Evolutionary conservation across 1,140 invertebrate species (phyloP), one percentile per base, ranked within the genome.

Genomic region (Notospermus geniculatus): DNA sequence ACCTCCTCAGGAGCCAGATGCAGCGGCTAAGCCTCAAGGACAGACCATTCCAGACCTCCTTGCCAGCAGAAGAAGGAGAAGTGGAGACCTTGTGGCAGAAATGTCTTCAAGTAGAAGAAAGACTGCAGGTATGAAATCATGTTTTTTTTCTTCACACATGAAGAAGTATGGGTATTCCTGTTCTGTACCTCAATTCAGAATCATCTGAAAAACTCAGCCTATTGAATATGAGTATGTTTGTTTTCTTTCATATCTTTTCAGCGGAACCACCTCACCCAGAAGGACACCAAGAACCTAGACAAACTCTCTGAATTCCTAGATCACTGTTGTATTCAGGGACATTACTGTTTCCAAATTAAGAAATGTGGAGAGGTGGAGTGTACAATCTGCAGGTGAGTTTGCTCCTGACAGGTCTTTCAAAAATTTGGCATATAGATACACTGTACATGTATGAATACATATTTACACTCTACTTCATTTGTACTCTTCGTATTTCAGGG

Each of bases 1-100:
- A 50, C 46, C n/a, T 27, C n/a, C 46, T 50, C n/a, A 50, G n/a
- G 19, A 50, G 46, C 46, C 46, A 50, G 25, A 50, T 50, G 46
- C n/a, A 27, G 25, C 5, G 46, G 9, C n/a, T 50, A 9, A 50
- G 46, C 46, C 46, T 50, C 19, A 50, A 50, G n/a, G 46, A 50
- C n/a, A 50, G 25, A 50, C 5, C 46, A n/a, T 50, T 50, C 46
- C n/a, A 50, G 46, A 50, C 46, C 4, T 50, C n/a, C 25, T n/a
- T 23, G 25, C 46, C 46, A 23, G 46, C 46, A 19, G 25, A 27
- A 23, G 46, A 50, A 23, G 46, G 25, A 23, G 46, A 50, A 50
- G 19, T 50, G n/a, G 46, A 50, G 46, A 23, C 46, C n/a, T 27
- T 50, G 46, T 50, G 46, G 46, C 46, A 50, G 46, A 19, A 50